Conservation (phyloP, 2,888 invertebrate genomes). For the Dione vanillae region DNA sequence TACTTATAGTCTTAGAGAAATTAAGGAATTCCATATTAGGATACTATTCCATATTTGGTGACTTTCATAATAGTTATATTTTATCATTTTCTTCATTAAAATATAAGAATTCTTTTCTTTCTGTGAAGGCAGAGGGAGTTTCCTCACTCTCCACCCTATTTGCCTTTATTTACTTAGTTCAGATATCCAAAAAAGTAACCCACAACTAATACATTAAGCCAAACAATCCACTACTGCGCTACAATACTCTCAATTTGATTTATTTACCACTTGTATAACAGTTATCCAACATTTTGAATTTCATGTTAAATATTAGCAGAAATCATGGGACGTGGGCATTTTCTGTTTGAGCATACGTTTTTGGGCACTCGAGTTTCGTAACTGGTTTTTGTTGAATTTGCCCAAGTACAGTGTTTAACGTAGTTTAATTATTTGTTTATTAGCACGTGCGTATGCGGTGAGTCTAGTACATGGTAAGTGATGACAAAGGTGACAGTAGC, state of each 20-base stretch:
- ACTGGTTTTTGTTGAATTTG: constrained; percentile 41
- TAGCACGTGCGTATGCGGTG: constrained; percentile 40
- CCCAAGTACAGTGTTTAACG: constrained; percentile 36
- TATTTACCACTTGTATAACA: constrained; percentile 13
- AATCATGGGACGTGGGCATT: constrained; percentile 37
- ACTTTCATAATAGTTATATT: too few relatives aligned
- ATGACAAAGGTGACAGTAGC: too few relatives aligned
- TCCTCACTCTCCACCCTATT: too few relatives aligned
- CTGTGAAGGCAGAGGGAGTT: too few relatives aligned
- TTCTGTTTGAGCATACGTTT: constrained; percentile 30
- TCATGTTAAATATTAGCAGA: constrained; percentile 47
- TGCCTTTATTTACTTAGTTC: too few relatives aligned
- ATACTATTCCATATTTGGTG: too few relatives aligned
- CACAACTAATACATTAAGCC: too few relatives aligned
- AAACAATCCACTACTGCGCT: neutral
- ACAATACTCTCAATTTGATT: neutral
- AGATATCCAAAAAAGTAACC: too few relatives aligned
- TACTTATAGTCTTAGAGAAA: too few relatives aligned
- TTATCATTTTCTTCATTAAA: too few relatives aligned
- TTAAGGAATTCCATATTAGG: too few relatives aligned
- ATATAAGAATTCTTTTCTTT: too few relatives aligned
- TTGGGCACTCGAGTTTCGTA: constrained; percentile 35
- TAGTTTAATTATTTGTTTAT: constrained; percentile 39
- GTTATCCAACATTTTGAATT: constrained; percentile 38
- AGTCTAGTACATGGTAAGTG: constrained; percentile 28